These are phyloP conservation scores for Unio delphinus DNA, from an alignment of 2,888 invertebrate species.

Conservation along the genomic window DNA sequence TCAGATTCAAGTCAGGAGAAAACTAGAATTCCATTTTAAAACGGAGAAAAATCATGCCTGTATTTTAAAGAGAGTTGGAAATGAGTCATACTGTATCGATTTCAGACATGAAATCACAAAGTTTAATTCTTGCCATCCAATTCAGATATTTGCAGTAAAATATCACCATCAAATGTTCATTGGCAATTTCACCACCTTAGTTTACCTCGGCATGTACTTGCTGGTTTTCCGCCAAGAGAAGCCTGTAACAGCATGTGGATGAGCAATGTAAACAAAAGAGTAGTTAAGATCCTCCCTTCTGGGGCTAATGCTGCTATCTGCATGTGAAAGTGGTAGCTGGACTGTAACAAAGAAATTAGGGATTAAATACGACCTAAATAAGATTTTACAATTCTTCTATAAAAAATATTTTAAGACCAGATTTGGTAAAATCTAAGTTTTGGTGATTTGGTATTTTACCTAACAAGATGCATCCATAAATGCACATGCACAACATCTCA, in stretches of 20 bases:
- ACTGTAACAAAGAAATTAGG: conserved; percentile 29
- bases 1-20: too few species aligned
- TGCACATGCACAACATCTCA: too few species aligned
- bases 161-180: too few species aligned
- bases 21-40: too few species aligned
- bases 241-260: conserved; percentile 96
- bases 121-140: background rate
- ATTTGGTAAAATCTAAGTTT: too few species aligned
- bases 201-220: conserved; percentile 98
- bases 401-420: too few species aligned
- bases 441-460: background rate
- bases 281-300: conserved; percentile 82
- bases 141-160: too few species aligned
- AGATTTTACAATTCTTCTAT: too few species aligned
- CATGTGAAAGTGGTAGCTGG: conserved; percentile 47
- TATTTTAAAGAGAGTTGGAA: too few species aligned
- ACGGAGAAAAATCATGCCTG: too few species aligned
- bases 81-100: background rate
- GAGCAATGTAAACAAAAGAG: conserved; percentile 80
- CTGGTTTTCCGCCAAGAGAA: conserved; percentile 99
- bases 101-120: background rate
- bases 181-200: conserved; percentile 15
- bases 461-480: background rate
- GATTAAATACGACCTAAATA: too few species aligned
- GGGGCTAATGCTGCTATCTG: conserved; percentile 64